Conservation (phyloP, 1,140 invertebrate species). For the Bombus haemorrhoidalis region DNA sequence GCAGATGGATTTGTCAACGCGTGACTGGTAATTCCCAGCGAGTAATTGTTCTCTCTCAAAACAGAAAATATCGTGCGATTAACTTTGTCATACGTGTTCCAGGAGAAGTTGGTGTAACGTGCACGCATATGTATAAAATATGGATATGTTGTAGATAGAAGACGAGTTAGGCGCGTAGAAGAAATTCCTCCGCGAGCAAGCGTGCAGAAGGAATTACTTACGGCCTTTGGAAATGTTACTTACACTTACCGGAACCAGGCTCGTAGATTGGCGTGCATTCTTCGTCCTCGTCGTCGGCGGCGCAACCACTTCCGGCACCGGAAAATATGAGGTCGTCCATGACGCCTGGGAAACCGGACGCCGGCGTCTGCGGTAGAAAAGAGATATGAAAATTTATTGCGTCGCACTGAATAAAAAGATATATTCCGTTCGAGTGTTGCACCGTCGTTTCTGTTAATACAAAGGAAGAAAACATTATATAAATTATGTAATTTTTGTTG, state of each 20-base stretch:
- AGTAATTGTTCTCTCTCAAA: not conserved
- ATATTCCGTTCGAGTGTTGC: not conserved
- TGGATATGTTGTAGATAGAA: not conserved
- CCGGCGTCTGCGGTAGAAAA: conserved; percentile 87
- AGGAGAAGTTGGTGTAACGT: not conserved
- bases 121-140: conserved; percentile 26
- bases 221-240: conserved; percentile 59
- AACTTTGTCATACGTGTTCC: not conserved
- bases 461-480: not conserved
- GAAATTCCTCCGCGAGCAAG: conserved; percentile 20
- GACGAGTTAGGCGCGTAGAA: not conserved
- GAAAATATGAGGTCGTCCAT: conserved; percentile 94
- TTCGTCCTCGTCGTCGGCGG: conserved; percentile 92
- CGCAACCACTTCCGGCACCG: conserved; percentile 93
- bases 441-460: not conserved
- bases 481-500: not conserved
- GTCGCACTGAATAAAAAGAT: not conserved
- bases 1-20: not conserved
- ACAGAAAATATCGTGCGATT: not conserved
- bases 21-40: not conserved
- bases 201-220: conserved; percentile 59
- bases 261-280: conserved; percentile 93
- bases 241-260: conserved; percentile 86
- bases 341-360: conserved; percentile 89
- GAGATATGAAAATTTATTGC: conserved; percentile 6